These are phyloP conservation scores for Argyrosomus japonicus DNA, from an alignment of 2,113 vertebrate genomes.

Conservation along the genomic window DNA sequence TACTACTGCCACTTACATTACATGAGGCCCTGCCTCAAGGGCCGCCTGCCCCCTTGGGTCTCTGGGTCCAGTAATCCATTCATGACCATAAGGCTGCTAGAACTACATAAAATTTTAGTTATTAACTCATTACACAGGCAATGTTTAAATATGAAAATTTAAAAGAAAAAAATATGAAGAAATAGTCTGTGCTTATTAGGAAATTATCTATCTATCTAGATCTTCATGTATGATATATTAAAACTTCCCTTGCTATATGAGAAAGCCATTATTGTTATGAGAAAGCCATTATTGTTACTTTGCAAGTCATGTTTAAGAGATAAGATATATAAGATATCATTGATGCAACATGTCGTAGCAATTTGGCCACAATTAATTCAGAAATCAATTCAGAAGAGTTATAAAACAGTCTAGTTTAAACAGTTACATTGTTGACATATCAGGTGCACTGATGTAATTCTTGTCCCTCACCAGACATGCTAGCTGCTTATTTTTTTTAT, in stretches of 20 bases:
- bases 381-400: too few species aligned
- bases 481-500: slow-evolving; percentile 18
- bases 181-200: not conserved
- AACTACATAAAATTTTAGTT: not conserved
- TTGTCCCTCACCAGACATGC: not conserved
- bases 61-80: not conserved
- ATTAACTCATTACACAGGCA: not conserved
- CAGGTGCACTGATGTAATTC: not conserved
- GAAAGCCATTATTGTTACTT: too few species aligned
- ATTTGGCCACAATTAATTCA: too few species aligned
- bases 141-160: too few species aligned
- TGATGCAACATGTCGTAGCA: too few species aligned
- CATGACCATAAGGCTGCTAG: not conserved
- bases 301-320: too few species aligned
- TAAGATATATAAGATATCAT: too few species aligned
- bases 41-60: not conserved
- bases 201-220: not conserved
- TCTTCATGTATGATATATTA: not conserved
- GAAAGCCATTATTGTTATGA: too few species aligned
- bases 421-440: too few species aligned
- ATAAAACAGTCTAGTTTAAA: too few species aligned
- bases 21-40: not conserved
- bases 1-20: not conserved
- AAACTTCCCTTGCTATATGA: not conserved
- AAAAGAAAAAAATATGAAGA: not conserved